A percentile compares a stretch with the other conserved stretches of the same genome.
Conservation (phyloP, 1,140 invertebrate genomes). For the Chironomus striatipennis region DNA sequence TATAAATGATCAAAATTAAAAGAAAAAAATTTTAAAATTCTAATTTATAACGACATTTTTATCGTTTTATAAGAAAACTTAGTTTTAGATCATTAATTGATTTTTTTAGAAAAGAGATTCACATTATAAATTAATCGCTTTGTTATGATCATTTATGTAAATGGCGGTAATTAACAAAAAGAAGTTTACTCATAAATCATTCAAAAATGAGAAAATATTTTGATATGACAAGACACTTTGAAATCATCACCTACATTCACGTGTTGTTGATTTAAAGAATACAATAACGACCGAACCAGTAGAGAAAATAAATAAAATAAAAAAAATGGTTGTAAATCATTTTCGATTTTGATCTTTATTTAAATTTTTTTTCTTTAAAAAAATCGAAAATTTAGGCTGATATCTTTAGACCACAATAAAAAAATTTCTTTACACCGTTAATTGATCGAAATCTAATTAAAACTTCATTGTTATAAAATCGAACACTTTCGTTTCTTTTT, state of each 20-base stretch:
- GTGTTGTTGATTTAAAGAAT: not conserved
- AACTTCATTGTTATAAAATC: too few species aligned
- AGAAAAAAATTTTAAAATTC: not conserved
- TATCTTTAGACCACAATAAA: too few species aligned
- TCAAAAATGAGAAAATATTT: not conserved
- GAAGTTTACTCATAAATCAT: not conserved
- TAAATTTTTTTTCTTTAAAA: too few species aligned
- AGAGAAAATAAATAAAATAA: too few species aligned
- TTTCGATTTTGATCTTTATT: too few species aligned
- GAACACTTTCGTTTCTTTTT: too few species aligned
- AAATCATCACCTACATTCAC: not conserved
- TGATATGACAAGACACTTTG: not conserved
- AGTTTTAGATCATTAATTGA: not conserved
- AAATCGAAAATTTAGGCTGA: too few species aligned
- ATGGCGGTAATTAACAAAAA: not conserved
- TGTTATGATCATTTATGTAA: not conserved
- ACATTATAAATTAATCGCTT: not conserved
- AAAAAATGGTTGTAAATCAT: too few species aligned
- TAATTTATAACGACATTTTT: slow-evolving; percentile 19
- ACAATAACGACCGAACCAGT: too few species aligned
- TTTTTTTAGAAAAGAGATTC: slow-evolving; percentile 1
- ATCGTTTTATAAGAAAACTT: not conserved
- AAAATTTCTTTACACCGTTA: too few species aligned
- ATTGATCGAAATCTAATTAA: too few species aligned
- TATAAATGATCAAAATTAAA: too few species aligned